Evolutionary conservation across 2,113 vertebrate species (phyloP).

Genomic region (Pterocles burchelli): DNA sequence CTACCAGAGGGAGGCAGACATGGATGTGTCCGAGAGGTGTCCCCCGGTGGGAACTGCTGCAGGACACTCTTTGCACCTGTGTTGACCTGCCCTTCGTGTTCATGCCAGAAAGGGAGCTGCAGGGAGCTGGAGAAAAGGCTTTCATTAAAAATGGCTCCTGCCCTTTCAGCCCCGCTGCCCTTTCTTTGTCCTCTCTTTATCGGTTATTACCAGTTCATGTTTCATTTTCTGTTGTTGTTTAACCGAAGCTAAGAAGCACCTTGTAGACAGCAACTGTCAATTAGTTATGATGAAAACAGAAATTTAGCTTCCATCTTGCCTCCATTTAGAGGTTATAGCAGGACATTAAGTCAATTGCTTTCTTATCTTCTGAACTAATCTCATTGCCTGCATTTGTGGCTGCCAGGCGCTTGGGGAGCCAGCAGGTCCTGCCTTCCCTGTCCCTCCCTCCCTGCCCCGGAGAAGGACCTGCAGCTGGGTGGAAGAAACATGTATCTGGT

Average conservation of each 20-base stretch:
- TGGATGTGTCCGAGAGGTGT: background rate
- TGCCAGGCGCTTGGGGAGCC: background rate
- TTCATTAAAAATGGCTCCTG: background rate
- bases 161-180: background rate
- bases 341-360: constrained; percentile 17
- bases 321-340: background rate
- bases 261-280: constrained; percentile 23
- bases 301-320: constrained; percentile 15
- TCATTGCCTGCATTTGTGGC: background rate
- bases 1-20: background rate
- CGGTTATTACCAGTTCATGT: background rate
- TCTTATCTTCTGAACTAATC: constrained; percentile 13
- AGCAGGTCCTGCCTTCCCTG: background rate
- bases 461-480: background rate
- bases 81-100: rapidly evolving
- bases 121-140: background rate
- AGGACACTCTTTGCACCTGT: rapidly evolving
- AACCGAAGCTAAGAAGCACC: background rate
- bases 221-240: constrained; percentile 31
- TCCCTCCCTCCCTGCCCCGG: background rate
- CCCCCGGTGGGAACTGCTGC: background rate
- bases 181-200: background rate
- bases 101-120: background rate
- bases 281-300: constrained; percentile 42
- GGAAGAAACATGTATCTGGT: background rate